These are phyloP conservation scores for Lanius collurio DNA, from an alignment of 2,113 vertebrate genomes.

Conservation along the genomic window DNA sequence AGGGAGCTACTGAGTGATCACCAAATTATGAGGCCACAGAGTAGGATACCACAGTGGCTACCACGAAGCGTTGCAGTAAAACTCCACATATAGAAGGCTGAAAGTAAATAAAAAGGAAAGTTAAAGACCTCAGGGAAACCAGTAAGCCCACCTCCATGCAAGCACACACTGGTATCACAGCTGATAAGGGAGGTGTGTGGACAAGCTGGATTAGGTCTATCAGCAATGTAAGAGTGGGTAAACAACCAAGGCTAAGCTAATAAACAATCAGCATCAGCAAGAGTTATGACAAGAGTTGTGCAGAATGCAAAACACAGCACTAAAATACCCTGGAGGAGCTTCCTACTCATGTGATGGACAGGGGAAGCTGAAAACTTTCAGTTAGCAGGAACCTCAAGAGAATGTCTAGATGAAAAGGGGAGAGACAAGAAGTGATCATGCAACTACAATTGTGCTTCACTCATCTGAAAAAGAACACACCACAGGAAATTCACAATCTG, in stretches of 20 bases:
- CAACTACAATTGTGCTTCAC: not conserved
- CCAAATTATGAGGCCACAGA: not conserved
- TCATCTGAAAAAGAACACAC: not conserved
- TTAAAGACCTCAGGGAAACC: not conserved
- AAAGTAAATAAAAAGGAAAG: not conserved
- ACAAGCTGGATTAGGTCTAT: not conserved
- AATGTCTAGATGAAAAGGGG: not conserved
- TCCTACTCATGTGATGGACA: not conserved
- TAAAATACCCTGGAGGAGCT: not conserved
- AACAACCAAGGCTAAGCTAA: not conserved
- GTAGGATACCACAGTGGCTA: not conserved
- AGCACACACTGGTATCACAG: not conserved
- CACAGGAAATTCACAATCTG: not conserved
- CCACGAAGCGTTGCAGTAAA: rapidly evolving
- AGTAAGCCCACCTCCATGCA: not conserved
- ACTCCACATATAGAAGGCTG: not conserved
- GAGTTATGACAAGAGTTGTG: not conserved
- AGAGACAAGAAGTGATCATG: rapidly evolving
- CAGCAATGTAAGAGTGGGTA: not conserved
- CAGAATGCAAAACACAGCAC: not conserved
- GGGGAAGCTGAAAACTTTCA: not conserved
- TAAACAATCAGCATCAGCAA: not conserved
- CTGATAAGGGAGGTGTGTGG: not conserved
- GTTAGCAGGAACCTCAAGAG: not conserved
- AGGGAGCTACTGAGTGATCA: not conserved